These are phyloP conservation scores for Lumbricus terrestris DNA, from an alignment of 2,888 invertebrate species.

Conservation along the genomic window DNA sequence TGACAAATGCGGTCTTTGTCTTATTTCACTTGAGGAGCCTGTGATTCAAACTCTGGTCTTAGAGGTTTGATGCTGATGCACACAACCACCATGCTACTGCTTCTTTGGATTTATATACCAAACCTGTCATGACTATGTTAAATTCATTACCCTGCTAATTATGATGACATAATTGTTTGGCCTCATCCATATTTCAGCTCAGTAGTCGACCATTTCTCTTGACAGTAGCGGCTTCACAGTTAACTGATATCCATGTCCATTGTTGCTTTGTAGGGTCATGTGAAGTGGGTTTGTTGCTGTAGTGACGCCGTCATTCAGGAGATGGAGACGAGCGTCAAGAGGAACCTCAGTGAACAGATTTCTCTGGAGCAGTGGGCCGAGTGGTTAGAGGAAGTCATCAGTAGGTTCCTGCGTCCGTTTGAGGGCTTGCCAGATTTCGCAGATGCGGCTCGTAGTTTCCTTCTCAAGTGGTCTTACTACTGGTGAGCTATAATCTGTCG, in stretches of 20 bases:
- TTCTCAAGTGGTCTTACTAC: constrained; percentile 29
- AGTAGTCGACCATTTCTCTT: neutral
- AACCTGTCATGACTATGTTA: too few species aligned
- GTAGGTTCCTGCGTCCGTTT: constrained; percentile 68
- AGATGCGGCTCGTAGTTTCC: constrained; percentile 23
- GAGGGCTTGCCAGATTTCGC: constrained; percentile 9
- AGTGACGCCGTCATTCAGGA: constrained; percentile 17
- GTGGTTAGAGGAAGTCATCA: constrained; percentile 27
- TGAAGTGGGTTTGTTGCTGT: constrained; percentile 25
- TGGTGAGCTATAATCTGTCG: constrained; percentile 13
- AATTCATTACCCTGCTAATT: too few species aligned
- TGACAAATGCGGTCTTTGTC: too few species aligned
- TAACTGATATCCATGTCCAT: neutral
- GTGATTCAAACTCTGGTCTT: too few species aligned
- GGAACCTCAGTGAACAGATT: constrained; percentile 16
- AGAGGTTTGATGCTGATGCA: too few species aligned
- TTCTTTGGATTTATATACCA: too few species aligned
- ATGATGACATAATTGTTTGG: too few species aligned
- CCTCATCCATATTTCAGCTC: neutral
- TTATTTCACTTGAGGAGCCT: too few species aligned
- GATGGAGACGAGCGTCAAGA: constrained; percentile 20
- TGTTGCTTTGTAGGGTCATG: constrained; percentile 23
- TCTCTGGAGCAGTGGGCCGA: constrained; percentile 26
- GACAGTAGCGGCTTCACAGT: neutral
- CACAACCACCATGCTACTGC: too few species aligned